Base-by-base conservation (phyloP, 2,888 invertebrate genomes). In the Steinernema scapterisci region DNA sequence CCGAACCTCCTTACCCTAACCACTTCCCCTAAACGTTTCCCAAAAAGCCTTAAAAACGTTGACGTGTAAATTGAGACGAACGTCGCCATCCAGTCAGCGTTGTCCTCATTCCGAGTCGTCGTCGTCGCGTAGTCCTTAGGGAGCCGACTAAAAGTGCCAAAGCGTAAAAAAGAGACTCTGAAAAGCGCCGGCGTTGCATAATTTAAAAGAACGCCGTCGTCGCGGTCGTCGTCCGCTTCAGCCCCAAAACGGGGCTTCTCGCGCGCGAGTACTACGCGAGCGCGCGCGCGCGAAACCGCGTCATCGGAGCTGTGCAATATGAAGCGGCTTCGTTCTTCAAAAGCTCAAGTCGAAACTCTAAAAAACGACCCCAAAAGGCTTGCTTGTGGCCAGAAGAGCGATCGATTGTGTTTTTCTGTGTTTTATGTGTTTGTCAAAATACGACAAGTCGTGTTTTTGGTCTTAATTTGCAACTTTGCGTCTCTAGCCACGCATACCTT, bases 11-110 rank as follows among this genome's bases (percentile, higher is more conserved):
- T 9, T 3, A 38, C 38, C 9, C 38, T 38, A 3, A 38, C 5
- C 9, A 3, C 38, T 38, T 38, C 38, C 38, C 38, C 9, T 38
- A 38, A 38, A 38, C 38, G 38, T 38, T 38, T 3, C 38, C 9
- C 38, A 3, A 38, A 38, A 38, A 6, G 38, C 38, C n/a, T n/a
- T n/a, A 38, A 38, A 38, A 38, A 38, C 38, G 38, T 38, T 38
- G 38, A 38, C 38, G 27, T 63, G 63, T 31, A 63, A 63, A 63
- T 63, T 63, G 63, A 63, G 63, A 52, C 19, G 52, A 63, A 63
- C 63, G 63, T 25, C 63, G 23, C 6, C 63, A 1, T 16, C 31
- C 31, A n/a, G n/a, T n/a, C n/a, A n/a, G n/a, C n/a, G n/a, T 25
- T 63, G 38, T 38, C 38, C 38, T 38, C 38, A 38, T 38, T 38